Evolutionary conservation across 2,888 invertebrate species (phyloP), one percentile per base, ranked within the genome.

Genomic region (Parnassius apollo): DNA sequence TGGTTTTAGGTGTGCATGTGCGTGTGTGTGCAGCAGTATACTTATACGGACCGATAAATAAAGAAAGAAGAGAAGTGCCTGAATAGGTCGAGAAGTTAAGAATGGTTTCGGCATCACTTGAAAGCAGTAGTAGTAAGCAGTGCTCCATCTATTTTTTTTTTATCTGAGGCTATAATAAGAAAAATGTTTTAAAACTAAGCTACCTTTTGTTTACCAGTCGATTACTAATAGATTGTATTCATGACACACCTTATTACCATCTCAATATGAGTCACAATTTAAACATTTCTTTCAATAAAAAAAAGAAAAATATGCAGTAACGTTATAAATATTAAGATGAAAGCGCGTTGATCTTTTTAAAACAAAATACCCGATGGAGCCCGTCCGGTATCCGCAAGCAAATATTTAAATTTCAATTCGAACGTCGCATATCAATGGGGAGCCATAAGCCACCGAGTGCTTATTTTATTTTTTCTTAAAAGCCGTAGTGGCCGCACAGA

Each of bases 381-480:
- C 82, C 85, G 82, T 85, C 83, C 85, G 83, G 84, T 85, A 85
- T 82, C 78, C 79, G 80, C 82, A 78, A 86, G 88, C 87, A 91
- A 89, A 91, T 91, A 91, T 91, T 91, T 91, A 91, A 91, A 91
- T 91, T 91, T 91, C 89, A 88, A 89, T 89, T 86, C 89, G 88
- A 89, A 87, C 84, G 85, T 86, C 88, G 90, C 90, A 91, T 91
- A 91, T 91, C 91, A 91, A 91, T 91, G 91, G 90, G 86, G 88
- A 88, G 84, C 90, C 91, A 91, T 91, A 91, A 91, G 91, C 91
- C 91, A 91, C 91, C 88, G 87, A 83, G 51, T 48, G 51, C 12
- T 60, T 57, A 79, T 77, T 82, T 83, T 69, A 64, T 71, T 72
- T 65, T 85, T 77, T 79, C 82, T 83, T 81, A 73, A 80, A 81